Evolutionary conservation across 2,888 invertebrate genomes (phyloP).

Genomic region (Cheilosia vulpina): DNA sequence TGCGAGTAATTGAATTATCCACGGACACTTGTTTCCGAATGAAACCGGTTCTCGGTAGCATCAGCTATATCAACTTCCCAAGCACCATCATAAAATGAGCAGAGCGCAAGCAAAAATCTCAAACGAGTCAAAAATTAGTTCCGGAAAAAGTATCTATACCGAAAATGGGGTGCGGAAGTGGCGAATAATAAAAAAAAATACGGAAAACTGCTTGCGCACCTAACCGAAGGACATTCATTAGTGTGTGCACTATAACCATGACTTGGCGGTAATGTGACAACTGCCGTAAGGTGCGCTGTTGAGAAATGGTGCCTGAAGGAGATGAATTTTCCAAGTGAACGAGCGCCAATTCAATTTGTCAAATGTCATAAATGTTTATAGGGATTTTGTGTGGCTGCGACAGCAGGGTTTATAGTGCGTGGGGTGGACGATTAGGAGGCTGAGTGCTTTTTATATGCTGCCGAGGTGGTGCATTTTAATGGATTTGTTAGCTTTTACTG

Average conservation of each 20-base stretch:
- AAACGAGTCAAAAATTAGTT: constrained; percentile 64
- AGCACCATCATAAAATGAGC: constrained; percentile 49
- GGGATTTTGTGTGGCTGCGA: constrained; percentile 13
- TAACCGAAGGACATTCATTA: constrained; percentile 62
- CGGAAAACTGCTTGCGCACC: constrained; percentile 5
- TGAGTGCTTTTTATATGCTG: constrained; percentile 30
- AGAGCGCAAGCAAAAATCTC: constrained; percentile 58
- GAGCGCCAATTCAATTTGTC: constrained; percentile 82
- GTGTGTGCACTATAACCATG: constrained; percentile 55
- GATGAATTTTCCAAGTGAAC: constrained; percentile 81
- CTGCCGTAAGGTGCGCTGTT: constrained; percentile 44
- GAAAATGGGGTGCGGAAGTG: constrained; percentile 5
- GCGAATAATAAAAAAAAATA: background rate
- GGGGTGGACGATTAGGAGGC: constrained; percentile 42
- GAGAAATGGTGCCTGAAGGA: constrained; percentile 67
- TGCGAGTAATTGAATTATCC: constrained; percentile 80
- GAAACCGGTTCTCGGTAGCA: constrained; percentile 26
- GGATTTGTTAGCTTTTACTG: constrained; percentile 51
- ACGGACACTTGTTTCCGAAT: constrained; percentile 81
- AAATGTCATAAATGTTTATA: constrained; percentile 77
- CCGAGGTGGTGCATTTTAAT: constrained; percentile 58
- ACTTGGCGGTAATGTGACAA: constrained; percentile 71
- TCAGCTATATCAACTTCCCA: background rate
- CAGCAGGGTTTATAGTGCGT: constrained; percentile 11
- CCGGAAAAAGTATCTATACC: constrained; percentile 60